Evolutionary conservation across 2,113 vertebrate genomes (phyloP).

Genomic region (Antechinus stuartii): DNA sequence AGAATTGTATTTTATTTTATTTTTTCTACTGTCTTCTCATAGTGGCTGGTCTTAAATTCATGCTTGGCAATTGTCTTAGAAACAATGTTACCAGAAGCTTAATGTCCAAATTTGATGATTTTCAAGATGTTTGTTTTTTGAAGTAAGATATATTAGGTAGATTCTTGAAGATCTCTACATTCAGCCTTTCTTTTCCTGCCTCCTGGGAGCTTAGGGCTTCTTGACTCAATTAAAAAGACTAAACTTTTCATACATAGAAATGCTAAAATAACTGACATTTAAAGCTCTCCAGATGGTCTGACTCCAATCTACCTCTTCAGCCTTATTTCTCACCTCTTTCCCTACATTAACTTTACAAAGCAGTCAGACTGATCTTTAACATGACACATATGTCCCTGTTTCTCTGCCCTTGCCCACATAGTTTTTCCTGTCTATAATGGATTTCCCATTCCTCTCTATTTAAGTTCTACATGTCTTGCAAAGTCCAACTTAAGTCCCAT

Average conservation of each 20-base stretch:
- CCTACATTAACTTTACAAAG: neutral
- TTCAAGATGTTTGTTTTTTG: constrained; percentile 84
- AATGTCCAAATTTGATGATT: constrained; percentile 82
- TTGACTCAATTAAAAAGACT: neutral
- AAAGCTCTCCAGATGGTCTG: neutral
- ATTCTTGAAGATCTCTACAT: neutral
- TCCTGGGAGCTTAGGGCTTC: neutral
- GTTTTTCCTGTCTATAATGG: neutral
- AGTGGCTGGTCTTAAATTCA: constrained; percentile 79
- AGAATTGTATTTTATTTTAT: constrained; percentile 79
- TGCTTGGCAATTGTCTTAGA: constrained; percentile 70
- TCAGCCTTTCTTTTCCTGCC: neutral
- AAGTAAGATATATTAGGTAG: constrained; percentile 78
- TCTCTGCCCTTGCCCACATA: neutral
- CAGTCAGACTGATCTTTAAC: neutral
- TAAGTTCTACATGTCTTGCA: neutral
- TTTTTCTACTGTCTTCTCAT: constrained; percentile 77
- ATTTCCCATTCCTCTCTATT: neutral
- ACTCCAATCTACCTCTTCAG: neutral
- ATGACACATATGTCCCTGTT: accelerated
- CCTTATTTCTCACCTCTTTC: neutral
- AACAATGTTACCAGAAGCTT: constrained; percentile 79
- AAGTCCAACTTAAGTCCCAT: neutral
- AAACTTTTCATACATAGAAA: neutral
- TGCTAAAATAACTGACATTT: neutral